These are phyloP conservation scores for Dorcus hopei DNA, from an alignment of 2,888 invertebrate genomes.

Conservation along the genomic window DNA sequence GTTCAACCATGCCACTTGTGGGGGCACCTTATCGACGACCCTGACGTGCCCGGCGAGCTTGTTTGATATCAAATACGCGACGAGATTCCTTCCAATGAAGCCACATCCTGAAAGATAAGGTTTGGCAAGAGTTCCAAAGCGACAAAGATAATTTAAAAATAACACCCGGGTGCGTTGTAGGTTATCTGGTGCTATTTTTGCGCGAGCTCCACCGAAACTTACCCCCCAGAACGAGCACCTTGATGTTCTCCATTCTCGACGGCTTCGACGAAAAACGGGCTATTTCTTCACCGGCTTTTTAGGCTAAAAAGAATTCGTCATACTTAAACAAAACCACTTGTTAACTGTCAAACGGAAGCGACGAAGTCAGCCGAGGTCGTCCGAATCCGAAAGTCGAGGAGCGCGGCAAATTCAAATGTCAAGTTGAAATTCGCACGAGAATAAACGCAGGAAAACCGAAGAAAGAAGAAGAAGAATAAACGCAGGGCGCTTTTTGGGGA, in stretches of 20 bases:
- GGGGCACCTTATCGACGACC: conserved; percentile 90
- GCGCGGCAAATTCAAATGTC: too few species aligned
- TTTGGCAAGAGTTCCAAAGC: conserved; percentile 2
- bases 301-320: not conserved
- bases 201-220: conserved; percentile 8
- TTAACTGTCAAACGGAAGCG: not conserved
- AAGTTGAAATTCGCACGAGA: too few species aligned
- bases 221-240: conserved; percentile 38
- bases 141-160: conserved; percentile 6
- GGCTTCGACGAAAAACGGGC: not conserved
- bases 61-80: conserved; percentile 75
- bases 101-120: conserved; percentile 72
- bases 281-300: conserved; percentile 17
- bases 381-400: not conserved
- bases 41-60: conserved; percentile 72
- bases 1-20: conserved; percentile 88
- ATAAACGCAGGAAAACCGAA: too few species aligned
- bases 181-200: not conserved
- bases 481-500: too few species aligned
- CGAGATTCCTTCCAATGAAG: conserved; percentile 87
- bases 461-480: too few species aligned
- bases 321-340: not conserved
- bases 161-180: not conserved
- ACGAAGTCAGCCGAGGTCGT: not conserved
- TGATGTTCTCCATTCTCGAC: conserved; percentile 34